Percentiles rank a stretch among this genome's conserved stretches.
Conservation (phyloP, 2,797 vertebrate species). For the Malurus splendens region DNA sequence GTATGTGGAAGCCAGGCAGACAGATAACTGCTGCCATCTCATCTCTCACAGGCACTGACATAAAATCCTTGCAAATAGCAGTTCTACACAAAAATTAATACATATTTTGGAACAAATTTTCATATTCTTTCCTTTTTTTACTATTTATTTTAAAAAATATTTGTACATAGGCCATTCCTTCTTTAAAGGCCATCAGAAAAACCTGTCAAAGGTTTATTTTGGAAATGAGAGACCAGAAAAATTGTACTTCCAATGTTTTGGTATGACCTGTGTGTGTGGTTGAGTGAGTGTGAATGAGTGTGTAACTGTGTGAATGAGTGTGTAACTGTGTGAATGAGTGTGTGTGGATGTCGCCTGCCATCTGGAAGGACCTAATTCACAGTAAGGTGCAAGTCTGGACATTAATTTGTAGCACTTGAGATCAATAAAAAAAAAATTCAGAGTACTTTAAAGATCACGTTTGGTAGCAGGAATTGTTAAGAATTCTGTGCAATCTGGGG, state of each 20-base stretch:
- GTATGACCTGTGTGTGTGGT: background rate
- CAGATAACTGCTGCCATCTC: background rate
- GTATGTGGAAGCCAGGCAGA: background rate
- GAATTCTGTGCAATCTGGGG: background rate
- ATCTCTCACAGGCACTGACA: background rate
- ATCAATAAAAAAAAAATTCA: accelerated
- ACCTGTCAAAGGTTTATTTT: background rate
- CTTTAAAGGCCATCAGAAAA: background rate
- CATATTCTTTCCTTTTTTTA: background rate
- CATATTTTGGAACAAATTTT: background rate
- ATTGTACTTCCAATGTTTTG: background rate
- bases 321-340: background rate
- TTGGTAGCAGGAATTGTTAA: background rate
- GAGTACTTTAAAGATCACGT: background rate
- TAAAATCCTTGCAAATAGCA: background rate
- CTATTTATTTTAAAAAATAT: background rate
- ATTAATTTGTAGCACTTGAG: background rate
- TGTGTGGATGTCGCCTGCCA: background rate
- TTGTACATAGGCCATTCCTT: background rate
- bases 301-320: background rate
- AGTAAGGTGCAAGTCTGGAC: background rate
- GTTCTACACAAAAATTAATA: background rate
- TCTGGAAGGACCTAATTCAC: background rate
- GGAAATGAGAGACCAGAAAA: background rate
- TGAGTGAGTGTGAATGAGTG: background rate